Evolutionary conservation across 1,140 invertebrate genomes (phyloP), one percentile per base, ranked within the genome.

Genomic region (Aricia agestis): DNA sequence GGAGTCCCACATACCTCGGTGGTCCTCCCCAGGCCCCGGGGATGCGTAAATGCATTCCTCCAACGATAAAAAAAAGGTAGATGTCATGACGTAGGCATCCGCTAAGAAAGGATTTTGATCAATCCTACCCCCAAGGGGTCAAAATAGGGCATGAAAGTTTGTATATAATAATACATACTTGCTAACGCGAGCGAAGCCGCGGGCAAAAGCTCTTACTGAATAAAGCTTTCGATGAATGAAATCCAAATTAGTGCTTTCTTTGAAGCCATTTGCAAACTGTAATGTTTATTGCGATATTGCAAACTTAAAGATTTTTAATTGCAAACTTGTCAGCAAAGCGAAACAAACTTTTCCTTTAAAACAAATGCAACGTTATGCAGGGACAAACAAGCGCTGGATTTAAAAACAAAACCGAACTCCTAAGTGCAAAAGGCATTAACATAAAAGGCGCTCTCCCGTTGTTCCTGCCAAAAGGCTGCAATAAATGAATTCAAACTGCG

Each of bases 401-500:
- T 69, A 18, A 63, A 69, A 61, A 69, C 68, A 69, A 69, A 42
- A 41, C 58, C 25, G 59, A 18, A 69, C 68, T 69, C 36, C 18
- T 18, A 69, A 69, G 68, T 69, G 32, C 68, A 69, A 59, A 69
- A 69, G 67, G 36, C 68, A 69, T 69, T 69, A 69, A 32, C 57
- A 18, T 61, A 41, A 69, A 59, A 69, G 58, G 17, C 68, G 32
- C 31, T 69, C 31, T 61, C 36, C 7, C 31, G 31, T 69, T 69
- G 17, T 69, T 69, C 31, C 57, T 42, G 31, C 57, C 68, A 69
- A 69, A 59, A 69, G 58, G 32, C 68, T 69, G 58, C 58, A 69
- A 59, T 41, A 69, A 69, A 69, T 69, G 32, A 15, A 69, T 69
- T 69, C 57, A 69, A 69, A 41, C 68, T 32, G 31, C 25, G 17